phyloP scores from a whole-genome alignment of 2,113 vertebrate species.

The human (Homo sapiens) region DNA sequence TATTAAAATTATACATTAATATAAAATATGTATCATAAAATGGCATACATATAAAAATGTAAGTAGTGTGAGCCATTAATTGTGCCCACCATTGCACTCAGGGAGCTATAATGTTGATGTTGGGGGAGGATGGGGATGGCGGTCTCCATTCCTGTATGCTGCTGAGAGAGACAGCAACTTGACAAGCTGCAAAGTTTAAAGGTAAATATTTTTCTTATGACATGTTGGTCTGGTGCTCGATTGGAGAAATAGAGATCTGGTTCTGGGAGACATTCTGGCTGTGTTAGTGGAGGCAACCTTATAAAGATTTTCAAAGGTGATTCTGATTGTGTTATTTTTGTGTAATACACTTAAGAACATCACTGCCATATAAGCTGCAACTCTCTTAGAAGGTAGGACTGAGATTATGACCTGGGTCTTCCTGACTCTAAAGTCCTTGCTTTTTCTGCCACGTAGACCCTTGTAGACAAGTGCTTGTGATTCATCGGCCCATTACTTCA shows the following conservation, averaged over 20 bases:
- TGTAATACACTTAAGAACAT: not conserved
- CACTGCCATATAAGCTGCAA: not conserved
- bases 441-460: not conserved
- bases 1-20: not conserved
- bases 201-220: not conserved
- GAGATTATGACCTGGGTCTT: constrained; percentile 43
- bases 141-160: not conserved
- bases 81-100: not conserved
- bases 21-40: not conserved
- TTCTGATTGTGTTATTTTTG: not conserved
- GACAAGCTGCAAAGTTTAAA: not conserved
- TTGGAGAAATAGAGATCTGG: not conserved
- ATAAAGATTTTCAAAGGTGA: not conserved
- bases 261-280: not conserved
- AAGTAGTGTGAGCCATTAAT: not conserved
- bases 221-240: not conserved
- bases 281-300: not conserved
- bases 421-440: constrained; percentile 20
- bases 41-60: not conserved
- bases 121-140: no score
- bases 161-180: not conserved
- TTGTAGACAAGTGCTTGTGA: constrained; percentile 22
- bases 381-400: not conserved
- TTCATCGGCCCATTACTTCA: constrained; percentile 38
- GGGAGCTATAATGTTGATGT: no score